Evolutionary conservation across 2,113 vertebrate genomes (phyloP), one percentile per base, ranked within the genome.

Genomic region (Bos indicus): DNA sequence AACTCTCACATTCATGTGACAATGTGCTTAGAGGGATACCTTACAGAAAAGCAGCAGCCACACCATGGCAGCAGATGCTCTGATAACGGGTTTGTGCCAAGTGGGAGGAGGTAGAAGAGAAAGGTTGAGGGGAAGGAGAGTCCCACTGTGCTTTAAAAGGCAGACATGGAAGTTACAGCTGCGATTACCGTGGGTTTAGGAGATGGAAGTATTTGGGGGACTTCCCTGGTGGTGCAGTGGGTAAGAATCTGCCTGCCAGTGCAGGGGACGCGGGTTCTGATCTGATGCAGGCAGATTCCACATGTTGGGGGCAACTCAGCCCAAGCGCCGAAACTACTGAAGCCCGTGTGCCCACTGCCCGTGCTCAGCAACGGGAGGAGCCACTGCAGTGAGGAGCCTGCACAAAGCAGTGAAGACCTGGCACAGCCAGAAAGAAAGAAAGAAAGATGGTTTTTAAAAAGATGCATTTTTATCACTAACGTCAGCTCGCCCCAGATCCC

Each of bases 121-220:
- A 9, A 5, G 19, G n/a, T 1, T 9, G 48, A 15, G 28, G 5
- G 25, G 26, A 4, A 1, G 13, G 21, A 19, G 4, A 16, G 8
- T n/a, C 28, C 19, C 43, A 6, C 28, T 62, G 46, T 87, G 33
- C 17, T 36, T 78, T 57, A 54, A 43, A 77, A 84, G 30, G 2
- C 9, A 90, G 52, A 80, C 80, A 40, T 0, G 3, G 17, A 4
- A 48, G 21, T 52, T 14, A 25, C 17, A 3, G 57, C 1, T 77
- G 77, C 82, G 3, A 83, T 51, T 16, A 17, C 3, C 3, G 12
- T 26, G 28, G 52, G 14, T n/a, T 74, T 74, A 26, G 21, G 67
- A 92, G 62, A 16, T 23, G 51, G 13, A 92, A 54, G 54, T 91
- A 59, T 46, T 26, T 2, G 71, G 12, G 23, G 36, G 71, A 14